Evolutionary conservation across 2,797 vertebrate genomes (phyloP).

Genomic region (Perodicticus potto): DNA sequence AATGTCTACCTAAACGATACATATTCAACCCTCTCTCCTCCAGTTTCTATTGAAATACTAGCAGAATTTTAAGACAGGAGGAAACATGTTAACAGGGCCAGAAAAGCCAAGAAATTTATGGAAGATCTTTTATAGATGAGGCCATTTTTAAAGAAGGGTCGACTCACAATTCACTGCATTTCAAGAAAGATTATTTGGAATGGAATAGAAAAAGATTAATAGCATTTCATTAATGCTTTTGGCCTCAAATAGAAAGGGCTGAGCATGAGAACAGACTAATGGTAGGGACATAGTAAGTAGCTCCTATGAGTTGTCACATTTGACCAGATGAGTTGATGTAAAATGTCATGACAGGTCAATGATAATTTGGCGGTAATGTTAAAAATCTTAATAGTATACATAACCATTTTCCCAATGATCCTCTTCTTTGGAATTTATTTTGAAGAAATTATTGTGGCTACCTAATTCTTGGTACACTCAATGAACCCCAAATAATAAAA

Average conservation of each 20-base stretch:
- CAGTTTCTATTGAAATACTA: background rate
- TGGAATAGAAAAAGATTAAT: background rate
- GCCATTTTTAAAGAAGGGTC: background rate
- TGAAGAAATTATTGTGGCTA: background rate
- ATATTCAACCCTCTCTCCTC: background rate
- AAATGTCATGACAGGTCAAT: background rate
- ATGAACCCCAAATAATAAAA: too few species aligned
- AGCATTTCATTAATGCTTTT: background rate
- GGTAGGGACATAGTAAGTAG: background rate
- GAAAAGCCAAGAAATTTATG: background rate
- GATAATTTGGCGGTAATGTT: background rate
- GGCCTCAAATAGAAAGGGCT: background rate
- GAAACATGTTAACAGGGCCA: background rate
- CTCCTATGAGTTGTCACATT: background rate
- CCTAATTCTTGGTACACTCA: too few species aligned
- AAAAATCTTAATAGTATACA: background rate
- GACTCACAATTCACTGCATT: background rate
- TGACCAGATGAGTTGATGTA: background rate
- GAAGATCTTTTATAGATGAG: background rate
- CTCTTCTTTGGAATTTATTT: background rate
- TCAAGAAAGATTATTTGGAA: conserved; percentile 21
- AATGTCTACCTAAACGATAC: background rate
- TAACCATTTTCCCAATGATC: background rate
- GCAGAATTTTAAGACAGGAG: background rate
- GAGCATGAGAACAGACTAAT: background rate